Evolutionary conservation across 2,888 invertebrate species (phyloP).

Genomic region (Cetonia aurata): DNA sequence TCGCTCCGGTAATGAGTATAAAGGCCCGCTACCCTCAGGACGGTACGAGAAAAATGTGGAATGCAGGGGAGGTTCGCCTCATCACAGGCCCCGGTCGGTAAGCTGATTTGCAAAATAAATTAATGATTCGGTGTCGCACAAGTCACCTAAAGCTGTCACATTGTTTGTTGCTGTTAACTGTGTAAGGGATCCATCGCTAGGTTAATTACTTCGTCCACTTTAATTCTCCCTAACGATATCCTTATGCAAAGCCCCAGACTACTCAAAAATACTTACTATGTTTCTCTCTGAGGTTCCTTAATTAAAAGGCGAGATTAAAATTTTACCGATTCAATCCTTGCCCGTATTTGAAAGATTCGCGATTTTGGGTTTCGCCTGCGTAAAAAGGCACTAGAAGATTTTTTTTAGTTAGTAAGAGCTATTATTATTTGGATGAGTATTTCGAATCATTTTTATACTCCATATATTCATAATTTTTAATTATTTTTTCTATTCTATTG

Average conservation of each 20-base stretch:
- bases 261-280: conserved; percentile 48
- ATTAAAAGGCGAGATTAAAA: conserved; percentile 52
- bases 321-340: background rate
- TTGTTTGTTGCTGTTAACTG: conserved; percentile 61
- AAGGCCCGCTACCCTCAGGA: conserved; percentile 11
- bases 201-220: conserved; percentile 65
- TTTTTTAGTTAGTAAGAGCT: too few relatives aligned
- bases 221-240: conserved; percentile 66
- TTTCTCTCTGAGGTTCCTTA: conserved; percentile 47
- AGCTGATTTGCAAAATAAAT: conserved; percentile 68
- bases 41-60: conserved; percentile 60
- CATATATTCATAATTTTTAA: too few relatives aligned
- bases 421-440: too few relatives aligned
- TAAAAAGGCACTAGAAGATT: too few relatives aligned
- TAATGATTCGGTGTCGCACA: conserved; percentile 66
- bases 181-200: conserved; percentile 57
- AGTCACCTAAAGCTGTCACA: conserved; percentile 67
- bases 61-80: conserved; percentile 59
- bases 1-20: conserved; percentile 57
- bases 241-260: conserved; percentile 62
- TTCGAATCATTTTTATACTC: too few relatives aligned
- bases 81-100: conserved; percentile 51
- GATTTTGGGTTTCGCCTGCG: too few relatives aligned
- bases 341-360: too few relatives aligned
- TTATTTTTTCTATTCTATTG: too few relatives aligned